phyloP scores from a whole-genome alignment of 2,888 invertebrate species.

The Volucella bombylans region DNA sequence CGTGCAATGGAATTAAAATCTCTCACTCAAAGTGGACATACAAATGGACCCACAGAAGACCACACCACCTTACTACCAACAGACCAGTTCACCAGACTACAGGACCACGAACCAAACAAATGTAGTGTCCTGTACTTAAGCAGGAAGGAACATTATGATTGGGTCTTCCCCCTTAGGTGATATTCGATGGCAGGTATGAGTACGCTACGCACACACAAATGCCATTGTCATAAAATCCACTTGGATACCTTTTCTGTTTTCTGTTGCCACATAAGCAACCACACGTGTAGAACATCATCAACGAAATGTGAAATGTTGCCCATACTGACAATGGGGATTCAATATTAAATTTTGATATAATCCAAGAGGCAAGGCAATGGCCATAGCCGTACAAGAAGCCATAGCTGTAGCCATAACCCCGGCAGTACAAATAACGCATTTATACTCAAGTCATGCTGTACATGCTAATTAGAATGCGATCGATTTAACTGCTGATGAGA shows the following conservation, averaged over 20 bases:
- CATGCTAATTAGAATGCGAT: conserved; percentile 68
- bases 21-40: conserved; percentile 27
- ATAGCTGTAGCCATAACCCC: neutral
- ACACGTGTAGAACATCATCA: conserved; percentile 58
- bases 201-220: conserved; percentile 43
- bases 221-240: conserved; percentile 64
- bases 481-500: conserved; percentile 71
- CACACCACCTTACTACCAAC: neutral
- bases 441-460: conserved; percentile 43
- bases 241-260: conserved; percentile 65
- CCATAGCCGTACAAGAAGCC: conserved; percentile 4
- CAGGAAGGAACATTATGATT: conserved; percentile 18
- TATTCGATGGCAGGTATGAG: conserved; percentile 27
- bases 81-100: too few relatives aligned
- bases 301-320: conserved; percentile 63
- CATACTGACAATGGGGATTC: conserved; percentile 57
- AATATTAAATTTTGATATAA: conserved; percentile 71
- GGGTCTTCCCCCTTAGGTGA: conserved; percentile 35
- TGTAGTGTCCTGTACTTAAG: conserved; percentile 36
- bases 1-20: conserved; percentile 67
- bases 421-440: conserved; percentile 11
- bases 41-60: conserved; percentile 11
- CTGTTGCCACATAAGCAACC: conserved; percentile 40
- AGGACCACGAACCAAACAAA: conserved; percentile 6
- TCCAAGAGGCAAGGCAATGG: conserved; percentile 52